A percentile compares a stretch with the other conserved stretches of the same genome.
Conservation (phyloP, 1,140 invertebrate genomes). For the Lepidurus packardi region DNA sequence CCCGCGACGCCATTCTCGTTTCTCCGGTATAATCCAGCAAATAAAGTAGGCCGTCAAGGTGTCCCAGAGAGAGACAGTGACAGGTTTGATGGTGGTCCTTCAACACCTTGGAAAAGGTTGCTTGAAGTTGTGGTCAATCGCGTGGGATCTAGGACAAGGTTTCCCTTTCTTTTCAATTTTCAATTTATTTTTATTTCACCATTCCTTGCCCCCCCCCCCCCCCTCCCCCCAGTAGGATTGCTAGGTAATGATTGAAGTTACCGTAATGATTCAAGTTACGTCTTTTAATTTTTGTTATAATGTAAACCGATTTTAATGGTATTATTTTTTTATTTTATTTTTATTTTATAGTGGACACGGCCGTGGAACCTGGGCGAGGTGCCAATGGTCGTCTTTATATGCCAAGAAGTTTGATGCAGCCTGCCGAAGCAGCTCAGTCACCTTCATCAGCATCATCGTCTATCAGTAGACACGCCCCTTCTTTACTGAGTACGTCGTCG, state of each 20-base stretch:
- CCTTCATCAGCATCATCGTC: constrained; percentile 11
- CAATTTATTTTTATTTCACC: neutral
- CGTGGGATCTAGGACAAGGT: constrained; percentile 10
- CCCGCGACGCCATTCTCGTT: neutral
- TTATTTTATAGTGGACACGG: constrained; percentile 31
- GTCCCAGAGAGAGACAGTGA: neutral
- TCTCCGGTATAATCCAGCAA: neutral
- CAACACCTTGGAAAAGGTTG: neutral
- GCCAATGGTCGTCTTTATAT: constrained; percentile 24
- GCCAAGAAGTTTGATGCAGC: constrained; percentile 26
- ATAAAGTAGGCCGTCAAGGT: neutral
- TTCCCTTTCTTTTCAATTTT: neutral
- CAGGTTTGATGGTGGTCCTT: neutral
- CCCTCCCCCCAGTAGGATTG: too few relatives aligned
- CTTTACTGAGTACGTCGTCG: constrained; percentile 30
- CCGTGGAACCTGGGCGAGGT: constrained; percentile 26
- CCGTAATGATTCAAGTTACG: too few relatives aligned
- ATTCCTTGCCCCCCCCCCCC: neutral
- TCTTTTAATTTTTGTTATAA: neutral
- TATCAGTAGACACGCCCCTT: constrained; percentile 7
- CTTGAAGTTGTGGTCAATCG: neutral
- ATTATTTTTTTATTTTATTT: neutral
- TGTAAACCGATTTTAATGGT: neutral
- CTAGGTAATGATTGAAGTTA: too few relatives aligned
- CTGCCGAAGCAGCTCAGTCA: constrained; percentile 3